These are phyloP conservation scores for Crocidura indochinensis DNA, from an alignment of 2,797 vertebrate species.

Conservation along the genomic window DNA sequence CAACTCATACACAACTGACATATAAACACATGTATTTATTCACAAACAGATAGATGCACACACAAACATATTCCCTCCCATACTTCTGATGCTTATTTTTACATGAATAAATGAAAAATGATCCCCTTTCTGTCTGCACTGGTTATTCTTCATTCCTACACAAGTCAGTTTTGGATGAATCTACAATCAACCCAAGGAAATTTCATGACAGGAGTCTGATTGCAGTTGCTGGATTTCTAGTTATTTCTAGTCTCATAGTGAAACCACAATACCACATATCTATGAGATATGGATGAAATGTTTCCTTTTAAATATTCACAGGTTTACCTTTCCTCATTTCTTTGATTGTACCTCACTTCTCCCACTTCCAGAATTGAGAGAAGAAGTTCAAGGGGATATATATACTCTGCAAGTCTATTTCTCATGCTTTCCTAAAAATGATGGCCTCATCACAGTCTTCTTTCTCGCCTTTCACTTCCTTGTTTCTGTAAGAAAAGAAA, in stretches of 20 bases:
- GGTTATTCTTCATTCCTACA: not conserved
- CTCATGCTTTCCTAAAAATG: not conserved
- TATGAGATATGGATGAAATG: not conserved
- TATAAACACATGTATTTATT: not conserved
- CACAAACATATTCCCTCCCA: not conserved
- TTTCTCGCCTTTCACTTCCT: constrained; percentile 4
- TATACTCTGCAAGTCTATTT: not conserved
- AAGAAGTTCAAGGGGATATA: not conserved
- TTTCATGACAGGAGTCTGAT: not conserved
- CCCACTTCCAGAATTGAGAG: not conserved
- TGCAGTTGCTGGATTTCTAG: constrained; percentile 27
- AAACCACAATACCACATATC: not conserved
- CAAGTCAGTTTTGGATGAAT: constrained; percentile 6
- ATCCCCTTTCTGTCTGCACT: not conserved
- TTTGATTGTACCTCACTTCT: not conserved
- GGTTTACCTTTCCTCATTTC: not conserved
- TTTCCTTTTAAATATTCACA: not conserved
- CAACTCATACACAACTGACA: not conserved
- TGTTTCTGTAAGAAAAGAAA: not conserved
- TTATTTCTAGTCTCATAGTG: not conserved
- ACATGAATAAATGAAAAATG: not conserved
- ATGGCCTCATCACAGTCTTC: not conserved
- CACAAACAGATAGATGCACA: not conserved
- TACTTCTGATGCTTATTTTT: not conserved
- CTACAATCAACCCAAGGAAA: constrained; percentile 28